A percentile compares a stretch with the other conserved stretches of the same genome.
These are phyloP conservation scores for Albula goreensis DNA, from an alignment of 2,113 vertebrate genomes.

Conservation along the genomic window DNA sequence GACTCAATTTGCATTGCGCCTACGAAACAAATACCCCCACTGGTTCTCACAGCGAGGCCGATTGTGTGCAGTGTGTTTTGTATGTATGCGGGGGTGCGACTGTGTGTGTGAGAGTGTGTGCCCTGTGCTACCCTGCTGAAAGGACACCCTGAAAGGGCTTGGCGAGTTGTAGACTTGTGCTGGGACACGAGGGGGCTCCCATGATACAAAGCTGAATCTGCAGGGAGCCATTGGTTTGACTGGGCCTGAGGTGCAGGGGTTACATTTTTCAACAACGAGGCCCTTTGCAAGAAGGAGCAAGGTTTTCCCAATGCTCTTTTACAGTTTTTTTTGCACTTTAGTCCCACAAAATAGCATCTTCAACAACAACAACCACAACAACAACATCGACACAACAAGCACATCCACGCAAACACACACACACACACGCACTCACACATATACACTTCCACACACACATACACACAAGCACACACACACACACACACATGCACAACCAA, in stretches of 20 bases:
- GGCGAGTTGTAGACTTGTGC: neutral
- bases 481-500: neutral
- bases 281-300: too few relatives aligned
- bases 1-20: slow-evolving; percentile 64
- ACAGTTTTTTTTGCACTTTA: neutral
- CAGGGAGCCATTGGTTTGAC: neutral
- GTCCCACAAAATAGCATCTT: neutral
- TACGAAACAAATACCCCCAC: slow-evolving; percentile 62
- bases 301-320: slow-evolving; percentile 1
- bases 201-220: neutral
- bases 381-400: neutral
- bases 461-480: neutral
- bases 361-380: neutral
- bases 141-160: slow-evolving; percentile 6
- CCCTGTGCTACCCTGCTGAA: neutral
- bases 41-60: slow-evolving; percentile 66
- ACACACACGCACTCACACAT: neutral
- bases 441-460: neutral
- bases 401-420: too few relatives aligned
- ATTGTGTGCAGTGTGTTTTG: slow-evolving; percentile 33
- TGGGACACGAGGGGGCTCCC: neutral
- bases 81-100: slow-evolving; percentile 21
- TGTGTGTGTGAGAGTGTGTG: slow-evolving; percentile 11
- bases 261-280: neutral
- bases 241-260: neutral